Conservation (phyloP, 1,140 invertebrate species). For the Camponotus floridanus region DNA sequence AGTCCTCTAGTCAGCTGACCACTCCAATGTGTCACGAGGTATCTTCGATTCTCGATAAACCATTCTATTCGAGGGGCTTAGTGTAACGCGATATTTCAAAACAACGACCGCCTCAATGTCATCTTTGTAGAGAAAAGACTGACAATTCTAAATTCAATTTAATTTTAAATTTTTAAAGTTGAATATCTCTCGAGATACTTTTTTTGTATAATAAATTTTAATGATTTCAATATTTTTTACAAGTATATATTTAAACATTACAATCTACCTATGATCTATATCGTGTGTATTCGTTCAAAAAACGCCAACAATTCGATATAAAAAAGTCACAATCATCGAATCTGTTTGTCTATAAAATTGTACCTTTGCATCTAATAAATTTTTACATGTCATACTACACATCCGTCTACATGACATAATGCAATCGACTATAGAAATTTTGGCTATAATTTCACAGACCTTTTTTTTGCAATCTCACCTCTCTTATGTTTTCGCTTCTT, state of each 20-base stretch:
- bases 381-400: not conserved
- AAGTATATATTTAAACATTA: not conserved
- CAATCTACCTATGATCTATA: not conserved
- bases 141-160: conserved; percentile 6
- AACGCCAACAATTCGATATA: not conserved
- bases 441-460: conserved; percentile 30
- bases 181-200: not conserved
- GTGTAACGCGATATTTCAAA: not conserved
- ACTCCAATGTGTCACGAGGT: conserved; percentile 60
- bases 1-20: conserved; percentile 51
- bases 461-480: no score
- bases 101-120: conserved; percentile 11
- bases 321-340: not conserved
- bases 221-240: not conserved
- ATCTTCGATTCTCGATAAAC: conserved; percentile 61
- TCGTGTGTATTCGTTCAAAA: not conserved
- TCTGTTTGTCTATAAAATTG: not conserved
- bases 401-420: conserved; percentile 26
- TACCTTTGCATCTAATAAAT: not conserved
- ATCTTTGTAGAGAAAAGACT: not conserved
- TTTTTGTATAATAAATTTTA: not conserved
- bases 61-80: conserved; percentile 26
- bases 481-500: not conserved
- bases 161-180: not conserved
- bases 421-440: conserved; percentile 27